phyloP scores from a whole-genome alignment of 1,140 invertebrate genomes.

The Drosophila carrolli region DNA sequence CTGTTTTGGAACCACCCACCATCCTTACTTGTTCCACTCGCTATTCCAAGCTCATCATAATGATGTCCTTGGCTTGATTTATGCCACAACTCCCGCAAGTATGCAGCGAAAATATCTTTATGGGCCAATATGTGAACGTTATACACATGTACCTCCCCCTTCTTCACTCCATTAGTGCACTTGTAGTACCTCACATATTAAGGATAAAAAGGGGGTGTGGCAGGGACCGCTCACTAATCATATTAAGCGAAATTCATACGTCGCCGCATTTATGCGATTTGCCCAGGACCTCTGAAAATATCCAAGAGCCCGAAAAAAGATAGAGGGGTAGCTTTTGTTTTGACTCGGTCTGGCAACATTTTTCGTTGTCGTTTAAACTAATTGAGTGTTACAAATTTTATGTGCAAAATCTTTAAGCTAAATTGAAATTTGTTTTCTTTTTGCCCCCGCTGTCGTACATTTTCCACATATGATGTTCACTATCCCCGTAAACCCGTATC shows the following conservation, averaged over 20 bases:
- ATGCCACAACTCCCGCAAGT: constrained; percentile 72
- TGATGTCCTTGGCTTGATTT: constrained; percentile 63
- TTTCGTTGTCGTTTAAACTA: constrained; percentile 80
- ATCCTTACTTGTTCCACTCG: constrained; percentile 10
- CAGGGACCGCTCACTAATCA: constrained; percentile 66
- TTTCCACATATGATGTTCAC: constrained; percentile 60
- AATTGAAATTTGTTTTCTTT: constrained; percentile 80
- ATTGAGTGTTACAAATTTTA: constrained; percentile 84
- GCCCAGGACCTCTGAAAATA: constrained; percentile 30
- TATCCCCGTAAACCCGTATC: constrained; percentile 11
- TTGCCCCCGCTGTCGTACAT: constrained; percentile 45
- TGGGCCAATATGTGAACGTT: constrained; percentile 26
- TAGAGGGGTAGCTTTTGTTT: constrained; percentile 45
- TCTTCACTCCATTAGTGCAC: constrained; percentile 46
- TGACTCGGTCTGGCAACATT: constrained; percentile 66
- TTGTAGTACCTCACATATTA: constrained; percentile 50
- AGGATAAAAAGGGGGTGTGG: constrained; percentile 11
- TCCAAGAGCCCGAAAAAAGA: constrained; percentile 36
- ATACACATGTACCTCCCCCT: not conserved
- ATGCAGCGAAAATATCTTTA: constrained; percentile 79
- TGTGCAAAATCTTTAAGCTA: constrained; percentile 82
- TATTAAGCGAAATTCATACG: constrained; percentile 83
- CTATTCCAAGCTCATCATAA: constrained; percentile 37
- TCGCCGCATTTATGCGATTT: constrained; percentile 80
- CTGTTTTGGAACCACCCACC: constrained; percentile 42